Percentiles rank a stretch among this genome's conserved stretches.
phyloP scores from a whole-genome alignment of 2,113 vertebrate genomes.

The Cyanocitta stelleri region DNA sequence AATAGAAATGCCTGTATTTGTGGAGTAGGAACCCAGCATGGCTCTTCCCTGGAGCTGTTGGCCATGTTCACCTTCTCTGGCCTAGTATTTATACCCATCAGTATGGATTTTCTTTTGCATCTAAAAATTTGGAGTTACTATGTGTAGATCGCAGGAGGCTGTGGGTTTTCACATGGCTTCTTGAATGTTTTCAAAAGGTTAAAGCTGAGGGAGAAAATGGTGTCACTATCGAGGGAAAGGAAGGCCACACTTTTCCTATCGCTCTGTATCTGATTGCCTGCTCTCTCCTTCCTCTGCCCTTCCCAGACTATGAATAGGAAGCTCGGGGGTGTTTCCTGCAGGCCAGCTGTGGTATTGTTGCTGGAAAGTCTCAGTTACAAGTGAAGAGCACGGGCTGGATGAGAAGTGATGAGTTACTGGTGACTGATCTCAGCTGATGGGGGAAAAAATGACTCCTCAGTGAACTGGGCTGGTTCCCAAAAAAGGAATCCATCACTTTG shows the following conservation, averaged over 20 bases:
- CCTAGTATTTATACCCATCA: background rate
- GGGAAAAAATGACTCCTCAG: background rate
- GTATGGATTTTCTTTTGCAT: background rate
- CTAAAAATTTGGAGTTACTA: background rate
- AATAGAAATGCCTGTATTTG: background rate
- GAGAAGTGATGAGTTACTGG: background rate
- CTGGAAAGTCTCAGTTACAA: background rate
- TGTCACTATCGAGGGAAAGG: background rate
- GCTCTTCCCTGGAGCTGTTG: background rate
- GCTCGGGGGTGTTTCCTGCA: slow-evolving; percentile 40
- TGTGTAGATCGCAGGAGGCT: background rate
- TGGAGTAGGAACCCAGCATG: background rate
- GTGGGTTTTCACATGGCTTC: background rate
- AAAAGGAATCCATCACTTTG: background rate
- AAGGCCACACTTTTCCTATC: slow-evolving; percentile 38
- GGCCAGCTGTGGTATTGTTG: background rate
- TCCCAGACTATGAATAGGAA: background rate
- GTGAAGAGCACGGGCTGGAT: background rate
- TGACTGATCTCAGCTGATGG: slow-evolving; percentile 19
- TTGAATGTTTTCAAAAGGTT: background rate
- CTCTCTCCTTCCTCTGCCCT: slow-evolving; percentile 19
- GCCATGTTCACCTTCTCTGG: background rate
- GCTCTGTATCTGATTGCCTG: background rate
- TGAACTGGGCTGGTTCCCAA: background rate
- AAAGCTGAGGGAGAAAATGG: slow-evolving; percentile 11